Evolutionary conservation across 2,888 invertebrate species (phyloP), one percentile per base, ranked within the genome.

Genomic region (Lissonota sp.): DNA sequence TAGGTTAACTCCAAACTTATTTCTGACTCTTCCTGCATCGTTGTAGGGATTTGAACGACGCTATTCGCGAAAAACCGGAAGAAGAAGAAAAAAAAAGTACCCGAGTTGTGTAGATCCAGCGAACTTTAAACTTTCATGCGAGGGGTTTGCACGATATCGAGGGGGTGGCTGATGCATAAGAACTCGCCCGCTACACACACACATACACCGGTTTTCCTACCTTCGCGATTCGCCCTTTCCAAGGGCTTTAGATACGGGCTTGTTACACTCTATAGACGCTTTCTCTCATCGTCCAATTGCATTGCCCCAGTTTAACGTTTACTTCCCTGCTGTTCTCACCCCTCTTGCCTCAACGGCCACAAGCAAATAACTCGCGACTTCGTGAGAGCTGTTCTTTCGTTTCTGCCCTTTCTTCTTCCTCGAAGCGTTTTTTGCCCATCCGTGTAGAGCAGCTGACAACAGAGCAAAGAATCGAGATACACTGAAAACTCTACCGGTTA

Each of bases 221-320:
- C 26, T 26, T 26, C 26, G 26, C 26, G 49, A 53, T 78, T 42
- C 51, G 55, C 76, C 69, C 76, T 73, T 70, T 69, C 37, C 49
- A 60, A 40, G 16, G 51, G 60, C 77, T 81, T 70, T 81, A 80
- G 77, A 81, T 66, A 70, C 73, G 63, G 57, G 76, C 55, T 42
- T 73, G 14, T 67, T 26, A 55, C 58, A 66, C 42, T 76, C 67
- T 57, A 64, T 37, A 55, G 42, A 71, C 16, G 26, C 44, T 42
- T 10, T 51, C 58, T 71, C 63, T 64, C 80, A 73, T 73, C 80
- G 73, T 73, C 42, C 69, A 70, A 77, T 80, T 70, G 70, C 73
- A 74, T 70, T 77, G 77, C 80, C 70, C 80, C 73, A 81, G 73
- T 81, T 75, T 70, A 70, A 5, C 77, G 44, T 73, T 77, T 40